A percentile compares a stretch with the other conserved stretches of the same genome.
phyloP scores from a whole-genome alignment of 2,888 invertebrate species.

The Neria commutata region DNA sequence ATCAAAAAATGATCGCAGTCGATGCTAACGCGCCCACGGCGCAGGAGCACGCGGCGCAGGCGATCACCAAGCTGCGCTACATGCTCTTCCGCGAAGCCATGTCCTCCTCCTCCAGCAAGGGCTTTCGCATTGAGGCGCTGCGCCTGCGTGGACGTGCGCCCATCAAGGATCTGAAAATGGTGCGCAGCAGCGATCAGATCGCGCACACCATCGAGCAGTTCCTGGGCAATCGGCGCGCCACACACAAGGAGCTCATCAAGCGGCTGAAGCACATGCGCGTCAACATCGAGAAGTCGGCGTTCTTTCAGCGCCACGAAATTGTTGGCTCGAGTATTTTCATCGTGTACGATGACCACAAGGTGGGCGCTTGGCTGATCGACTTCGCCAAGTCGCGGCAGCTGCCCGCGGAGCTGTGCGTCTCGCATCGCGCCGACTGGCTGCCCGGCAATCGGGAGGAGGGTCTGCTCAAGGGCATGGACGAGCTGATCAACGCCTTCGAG shows the following conservation, averaged over 20 bases:
- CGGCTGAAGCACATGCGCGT: slow-evolving; percentile 78
- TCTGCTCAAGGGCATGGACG: slow-evolving; percentile 89
- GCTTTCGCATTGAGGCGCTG: slow-evolving; percentile 95
- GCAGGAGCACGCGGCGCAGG: slow-evolving; percentile 79
- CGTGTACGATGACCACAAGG: slow-evolving; percentile 86
- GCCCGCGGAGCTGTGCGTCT: slow-evolving; percentile 71
- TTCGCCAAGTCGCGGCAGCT: slow-evolving; percentile 90
- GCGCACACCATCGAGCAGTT: slow-evolving; percentile 76
- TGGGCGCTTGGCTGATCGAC: slow-evolving; percentile 96
- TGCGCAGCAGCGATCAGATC: slow-evolving; percentile 79
- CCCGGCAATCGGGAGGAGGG: slow-evolving; percentile 98
- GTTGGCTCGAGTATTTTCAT: slow-evolving; percentile 93
- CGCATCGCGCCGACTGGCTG: slow-evolving; percentile 83
- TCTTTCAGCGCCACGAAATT: slow-evolving; percentile 88
- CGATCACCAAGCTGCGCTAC: slow-evolving; percentile 94
- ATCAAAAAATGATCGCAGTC: slow-evolving; percentile 93
- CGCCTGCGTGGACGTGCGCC: slow-evolving; percentile 83
- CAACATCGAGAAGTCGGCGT: slow-evolving; percentile 81
- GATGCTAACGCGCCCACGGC: slow-evolving; percentile 85
- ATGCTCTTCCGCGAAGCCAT: slow-evolving; percentile 95
- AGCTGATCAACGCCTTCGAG: slow-evolving; percentile 77
- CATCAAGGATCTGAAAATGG: slow-evolving; percentile 86
- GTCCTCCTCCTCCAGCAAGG: slow-evolving; percentile 90
- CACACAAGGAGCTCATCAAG: slow-evolving; percentile 71
- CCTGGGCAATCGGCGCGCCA: slow-evolving; percentile 70